Evolutionary conservation across 2,888 invertebrate species (phyloP).

Genomic region (Ormia ochracea): DNA sequence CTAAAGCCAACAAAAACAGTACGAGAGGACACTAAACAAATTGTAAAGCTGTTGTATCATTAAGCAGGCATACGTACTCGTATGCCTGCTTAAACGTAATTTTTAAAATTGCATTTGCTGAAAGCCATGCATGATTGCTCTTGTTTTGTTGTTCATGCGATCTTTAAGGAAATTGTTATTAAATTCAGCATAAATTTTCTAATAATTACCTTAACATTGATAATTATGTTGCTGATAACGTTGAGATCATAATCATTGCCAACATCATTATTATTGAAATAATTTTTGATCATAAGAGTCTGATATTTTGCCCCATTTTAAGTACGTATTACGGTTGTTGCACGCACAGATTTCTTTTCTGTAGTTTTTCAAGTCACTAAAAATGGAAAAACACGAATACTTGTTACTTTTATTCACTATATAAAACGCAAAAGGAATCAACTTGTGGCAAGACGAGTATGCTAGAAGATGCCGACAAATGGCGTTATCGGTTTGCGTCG

Average conservation of each 20-base stretch:
- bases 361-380: slow-evolving; percentile 19
- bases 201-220: slow-evolving; percentile 23
- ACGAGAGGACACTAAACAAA: too few relatives aligned
- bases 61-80: not conserved
- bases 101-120: slow-evolving; percentile 33
- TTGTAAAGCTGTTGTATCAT: too few relatives aligned
- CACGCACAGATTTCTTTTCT: slow-evolving; percentile 13
- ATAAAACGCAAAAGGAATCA: too few relatives aligned
- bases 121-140: slow-evolving; percentile 51
- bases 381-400: too few relatives aligned
- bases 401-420: too few relatives aligned
- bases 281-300: slow-evolving; percentile 42
- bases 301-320: not conserved
- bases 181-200: slow-evolving; percentile 36
- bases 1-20: too few relatives aligned
- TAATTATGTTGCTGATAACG: slow-evolving; percentile 27
- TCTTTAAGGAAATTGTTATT: slow-evolving; percentile 38
- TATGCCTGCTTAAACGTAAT: slow-evolving; percentile 25
- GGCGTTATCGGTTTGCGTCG: too few relatives aligned
- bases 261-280: slow-evolving; percentile 25
- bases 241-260: slow-evolving; percentile 31
- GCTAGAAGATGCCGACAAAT: too few relatives aligned
- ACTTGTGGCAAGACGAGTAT: too few relatives aligned
- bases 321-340: slow-evolving; percentile 5
- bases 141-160: slow-evolving; percentile 25